Evolutionary conservation across 2,888 invertebrate genomes (phyloP).

Genomic region (Coenonympha arcania): DNA sequence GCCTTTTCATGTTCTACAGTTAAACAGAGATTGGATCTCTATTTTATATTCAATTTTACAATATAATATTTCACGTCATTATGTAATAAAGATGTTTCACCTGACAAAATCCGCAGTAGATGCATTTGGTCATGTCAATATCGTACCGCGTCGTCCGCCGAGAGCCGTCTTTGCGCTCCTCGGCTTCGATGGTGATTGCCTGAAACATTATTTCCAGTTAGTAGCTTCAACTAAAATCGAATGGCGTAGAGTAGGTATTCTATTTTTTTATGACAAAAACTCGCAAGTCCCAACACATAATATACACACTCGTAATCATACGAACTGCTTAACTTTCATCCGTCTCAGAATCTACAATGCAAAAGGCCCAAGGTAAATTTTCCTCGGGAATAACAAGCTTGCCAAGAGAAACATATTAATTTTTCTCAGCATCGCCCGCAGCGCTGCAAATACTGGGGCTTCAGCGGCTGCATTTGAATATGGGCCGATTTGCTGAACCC

Average conservation of each 20-base stretch:
- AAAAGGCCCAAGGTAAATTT: neutral
- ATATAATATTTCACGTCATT: too few relatives aligned
- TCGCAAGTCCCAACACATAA: too few relatives aligned
- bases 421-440: constrained; percentile 7
- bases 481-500: too few relatives aligned
- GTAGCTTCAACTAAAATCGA: too few relatives aligned
- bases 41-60: too few relatives aligned
- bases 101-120: constrained; percentile 99
- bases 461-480: constrained; percentile 8
- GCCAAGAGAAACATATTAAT: constrained; percentile 7
- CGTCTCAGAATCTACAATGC: neutral
- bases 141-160: constrained; percentile 98
- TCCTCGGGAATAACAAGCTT: neutral
- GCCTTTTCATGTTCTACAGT: too few relatives aligned
- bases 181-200: constrained; percentile 99
- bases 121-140: constrained; percentile 99
- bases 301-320: neutral
- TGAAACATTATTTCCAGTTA: constrained; percentile 43
- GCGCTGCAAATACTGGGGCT: constrained; percentile 8
- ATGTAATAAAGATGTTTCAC: too few relatives aligned
- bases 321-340: neutral
- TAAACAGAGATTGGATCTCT: too few relatives aligned
- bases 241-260: too few relatives aligned
- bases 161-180: constrained; percentile 96
- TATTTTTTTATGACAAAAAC: too few relatives aligned